Evolutionary conservation across 2,888 invertebrate species (phyloP), one percentile per base, ranked within the genome.

Genomic region (Tortricodes alternella): DNA sequence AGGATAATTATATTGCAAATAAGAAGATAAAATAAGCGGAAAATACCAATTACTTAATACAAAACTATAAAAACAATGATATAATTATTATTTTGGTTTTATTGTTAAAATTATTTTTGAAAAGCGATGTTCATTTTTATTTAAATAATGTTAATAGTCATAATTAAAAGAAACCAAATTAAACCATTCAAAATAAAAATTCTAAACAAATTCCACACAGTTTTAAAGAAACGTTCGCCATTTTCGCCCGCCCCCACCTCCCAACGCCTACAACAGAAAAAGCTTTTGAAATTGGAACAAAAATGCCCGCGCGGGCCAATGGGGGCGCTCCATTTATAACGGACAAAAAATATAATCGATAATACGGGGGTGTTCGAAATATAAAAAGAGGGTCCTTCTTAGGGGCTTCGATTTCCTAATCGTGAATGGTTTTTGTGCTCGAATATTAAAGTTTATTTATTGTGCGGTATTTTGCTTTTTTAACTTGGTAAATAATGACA

Each of bases 281-380:
- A 88, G 75, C 86, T 85, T 85, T 83, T 79, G 83, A 85, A 85
- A 79, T 80, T 70, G 66, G 78, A 80, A 89, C 88, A 88, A 89
- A 89, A 87, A 88, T 85, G 67, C 68, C 70, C 66, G 70, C 70
- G 64, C 70, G 64, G 65, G 70, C 70, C 70, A 88, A 87, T 87
- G 86, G 83, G 73, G 74, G 64, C 63, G 65, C 52, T 70, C 66
- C 29, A 11, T 44, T 44, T 18, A 63, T 68, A 59, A 57, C 61
- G 72, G 74, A 73, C 77, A 81, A 86, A 59, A 88, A 86, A 84
- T 77, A 70, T 70, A 80, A 87, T 87, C 85, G 74, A 86, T 86
- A 75, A 63, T 59, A 58, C 51, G 68, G 68, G 68, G 65, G 76
- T 65, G 72, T 68, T 71, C 64, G 68, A 64, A 63, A 49, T 65